phyloP scores from a whole-genome alignment of 2,888 invertebrate species.

The Meloe dianella region DNA sequence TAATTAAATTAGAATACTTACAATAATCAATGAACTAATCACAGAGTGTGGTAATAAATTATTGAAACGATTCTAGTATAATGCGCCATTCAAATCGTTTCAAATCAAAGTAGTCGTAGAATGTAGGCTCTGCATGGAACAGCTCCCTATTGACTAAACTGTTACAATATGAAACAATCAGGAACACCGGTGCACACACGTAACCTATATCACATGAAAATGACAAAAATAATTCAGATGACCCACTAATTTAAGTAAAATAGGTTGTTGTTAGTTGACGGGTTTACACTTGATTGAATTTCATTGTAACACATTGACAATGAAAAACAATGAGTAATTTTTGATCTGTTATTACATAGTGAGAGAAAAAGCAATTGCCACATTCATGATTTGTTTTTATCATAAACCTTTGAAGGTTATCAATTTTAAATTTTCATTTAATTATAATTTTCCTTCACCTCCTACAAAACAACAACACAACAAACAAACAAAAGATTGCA shows the following conservation, averaged over 20 bases:
- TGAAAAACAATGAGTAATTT: slow-evolving; percentile 5
- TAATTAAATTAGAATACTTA: too few species aligned
- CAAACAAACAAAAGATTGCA: not conserved
- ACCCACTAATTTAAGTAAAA: not conserved
- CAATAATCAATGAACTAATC: too few species aligned
- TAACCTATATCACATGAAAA: too few species aligned
- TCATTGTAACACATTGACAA: slow-evolving; percentile 21
- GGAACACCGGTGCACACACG: not conserved
- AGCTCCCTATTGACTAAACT: not conserved
- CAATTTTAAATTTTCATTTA: slow-evolving; percentile 1
- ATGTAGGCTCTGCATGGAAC: too few species aligned
- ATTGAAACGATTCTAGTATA: too few species aligned
- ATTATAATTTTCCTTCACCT: not conserved
- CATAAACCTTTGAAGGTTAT: not conserved
- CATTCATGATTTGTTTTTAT: slow-evolving; percentile 16
- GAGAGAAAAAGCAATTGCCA: slow-evolving; percentile 5
- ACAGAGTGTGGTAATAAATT: too few species aligned
- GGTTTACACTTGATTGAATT: slow-evolving; percentile 20
- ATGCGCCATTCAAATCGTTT: too few species aligned
- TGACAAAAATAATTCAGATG: slow-evolving; percentile 7
- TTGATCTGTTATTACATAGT: not conserved
- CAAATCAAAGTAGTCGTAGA: too few species aligned
- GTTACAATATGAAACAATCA: not conserved
- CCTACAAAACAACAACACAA: not conserved
- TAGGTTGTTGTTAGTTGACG: slow-evolving; percentile 4